These are phyloP conservation scores for Caenorhabditis brenneri DNA, from an alignment of 1,140 invertebrate genomes.

Conservation along the genomic window DNA sequence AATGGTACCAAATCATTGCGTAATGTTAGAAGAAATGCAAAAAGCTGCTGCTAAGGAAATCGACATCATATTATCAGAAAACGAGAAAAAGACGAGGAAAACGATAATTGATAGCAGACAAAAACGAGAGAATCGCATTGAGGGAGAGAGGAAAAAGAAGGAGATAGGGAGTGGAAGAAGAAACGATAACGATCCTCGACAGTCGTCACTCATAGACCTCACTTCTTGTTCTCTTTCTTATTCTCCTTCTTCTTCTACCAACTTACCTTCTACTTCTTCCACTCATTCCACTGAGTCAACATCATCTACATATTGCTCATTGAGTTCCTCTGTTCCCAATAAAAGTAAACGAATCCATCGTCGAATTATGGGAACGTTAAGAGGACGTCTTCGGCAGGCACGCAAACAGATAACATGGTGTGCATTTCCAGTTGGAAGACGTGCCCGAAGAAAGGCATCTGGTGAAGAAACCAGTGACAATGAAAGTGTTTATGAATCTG, in stretches of 20 bases:
- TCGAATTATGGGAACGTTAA: constrained; percentile 41
- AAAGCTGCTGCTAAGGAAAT: constrained; percentile 19
- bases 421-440: constrained; percentile 29
- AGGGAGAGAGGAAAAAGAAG: background rate
- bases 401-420: constrained; percentile 21
- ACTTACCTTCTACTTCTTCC: background rate
- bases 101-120: constrained; percentile 13
- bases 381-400: constrained; percentile 44
- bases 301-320: background rate
- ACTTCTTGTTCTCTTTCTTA: constrained; percentile 16
- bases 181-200: constrained; percentile 46
- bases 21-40: constrained; percentile 28
- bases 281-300: background rate
- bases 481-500: constrained; percentile 3
- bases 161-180: constrained; percentile 1
- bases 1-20: constrained; percentile 31
- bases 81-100: constrained; percentile 25
- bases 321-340: background rate
- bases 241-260: constrained; percentile 3
- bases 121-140: background rate
- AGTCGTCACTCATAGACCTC: constrained; percentile 43
- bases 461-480: background rate
- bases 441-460: background rate
- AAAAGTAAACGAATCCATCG: background rate
- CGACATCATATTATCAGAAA: constrained; percentile 18